phyloP scores from a whole-genome alignment of 2,888 invertebrate genomes.

The Microctonus aethiopoides region DNA sequence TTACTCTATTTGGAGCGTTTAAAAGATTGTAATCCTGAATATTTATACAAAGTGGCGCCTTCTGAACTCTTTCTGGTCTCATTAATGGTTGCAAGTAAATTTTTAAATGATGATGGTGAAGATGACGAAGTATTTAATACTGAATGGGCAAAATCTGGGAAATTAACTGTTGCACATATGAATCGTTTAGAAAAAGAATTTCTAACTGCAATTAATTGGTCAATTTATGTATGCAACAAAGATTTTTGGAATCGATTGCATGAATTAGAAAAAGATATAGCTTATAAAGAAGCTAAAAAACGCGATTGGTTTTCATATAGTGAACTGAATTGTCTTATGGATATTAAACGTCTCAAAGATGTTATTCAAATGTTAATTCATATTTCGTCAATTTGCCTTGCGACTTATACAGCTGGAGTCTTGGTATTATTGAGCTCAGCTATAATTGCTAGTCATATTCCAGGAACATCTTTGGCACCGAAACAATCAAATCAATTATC shows the following conservation, averaged over 20 bases:
- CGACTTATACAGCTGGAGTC: conserved; percentile 73
- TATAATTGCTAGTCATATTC: conserved; percentile 65
- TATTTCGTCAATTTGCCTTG: conserved; percentile 71
- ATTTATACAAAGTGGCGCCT: conserved; percentile 84
- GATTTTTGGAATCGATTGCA: conserved; percentile 80
- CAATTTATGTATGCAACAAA: conserved; percentile 81
- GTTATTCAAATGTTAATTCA: conserved; percentile 69
- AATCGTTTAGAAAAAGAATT: conserved; percentile 89
- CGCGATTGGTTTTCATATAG: conserved; percentile 88
- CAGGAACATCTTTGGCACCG: conserved; percentile 53
- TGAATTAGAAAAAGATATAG: conserved; percentile 78
- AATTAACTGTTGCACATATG: conserved; percentile 77
- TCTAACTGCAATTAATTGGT: conserved; percentile 91
- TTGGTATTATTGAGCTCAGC: conserved; percentile 73
- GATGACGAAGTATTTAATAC: conserved; percentile 91
- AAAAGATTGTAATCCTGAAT: conserved; percentile 82
- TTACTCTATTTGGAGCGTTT: conserved; percentile 93
- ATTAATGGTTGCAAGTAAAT: conserved; percentile 96
- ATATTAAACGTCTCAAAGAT: conserved; percentile 67
- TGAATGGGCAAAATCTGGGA: conserved; percentile 92
- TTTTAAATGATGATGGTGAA: conserved; percentile 91
- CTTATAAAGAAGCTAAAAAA: conserved; percentile 76
- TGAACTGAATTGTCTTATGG: conserved; percentile 75
- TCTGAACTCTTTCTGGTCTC: conserved; percentile 95
- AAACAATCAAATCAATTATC: conserved; percentile 37